phyloP scores from a whole-genome alignment of 2,888 invertebrate species.

The Melipona beecheii region DNA sequence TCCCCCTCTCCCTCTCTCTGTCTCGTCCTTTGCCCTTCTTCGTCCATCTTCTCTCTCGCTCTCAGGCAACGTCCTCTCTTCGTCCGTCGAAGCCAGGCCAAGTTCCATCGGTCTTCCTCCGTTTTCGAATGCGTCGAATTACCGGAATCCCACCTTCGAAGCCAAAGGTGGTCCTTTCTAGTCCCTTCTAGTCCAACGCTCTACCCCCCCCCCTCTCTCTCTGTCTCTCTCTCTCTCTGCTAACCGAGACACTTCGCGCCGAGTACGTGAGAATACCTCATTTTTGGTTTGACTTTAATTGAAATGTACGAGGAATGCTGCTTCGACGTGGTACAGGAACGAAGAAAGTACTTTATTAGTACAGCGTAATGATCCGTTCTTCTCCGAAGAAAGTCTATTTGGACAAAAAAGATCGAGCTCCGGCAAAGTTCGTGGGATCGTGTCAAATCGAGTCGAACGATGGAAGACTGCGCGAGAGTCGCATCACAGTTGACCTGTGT shows the following conservation, averaged over 20 bases:
- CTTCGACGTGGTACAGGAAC: no score
- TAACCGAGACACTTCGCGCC: constrained; percentile 26
- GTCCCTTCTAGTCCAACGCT: constrained; percentile 18
- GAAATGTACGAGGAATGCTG: no score
- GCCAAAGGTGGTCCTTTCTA: constrained; percentile 60
- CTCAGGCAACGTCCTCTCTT: background rate
- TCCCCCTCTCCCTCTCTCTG: constrained; percentile 46
- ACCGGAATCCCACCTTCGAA: constrained; percentile 79
- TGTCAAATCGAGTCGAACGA: background rate
- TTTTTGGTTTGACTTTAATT: background rate
- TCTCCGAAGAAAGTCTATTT: no score
- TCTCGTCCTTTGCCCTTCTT: constrained; percentile 12
- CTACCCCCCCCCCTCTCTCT: no score
- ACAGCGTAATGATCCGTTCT: no score
- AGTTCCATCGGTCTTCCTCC: constrained; percentile 48
- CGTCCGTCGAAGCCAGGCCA: background rate
- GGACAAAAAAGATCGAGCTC: no score
- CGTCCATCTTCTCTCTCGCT: background rate
- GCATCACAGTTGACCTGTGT: background rate
- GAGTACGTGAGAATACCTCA: constrained; percentile 7
- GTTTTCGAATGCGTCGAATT: constrained; percentile 77
- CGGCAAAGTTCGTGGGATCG: background rate
- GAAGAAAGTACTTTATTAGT: no score
- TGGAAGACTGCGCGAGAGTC: background rate
- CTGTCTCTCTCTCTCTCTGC: background rate